Conservation (phyloP, 2,888 invertebrate genomes). For the Hydropsyche betteni region DNA sequence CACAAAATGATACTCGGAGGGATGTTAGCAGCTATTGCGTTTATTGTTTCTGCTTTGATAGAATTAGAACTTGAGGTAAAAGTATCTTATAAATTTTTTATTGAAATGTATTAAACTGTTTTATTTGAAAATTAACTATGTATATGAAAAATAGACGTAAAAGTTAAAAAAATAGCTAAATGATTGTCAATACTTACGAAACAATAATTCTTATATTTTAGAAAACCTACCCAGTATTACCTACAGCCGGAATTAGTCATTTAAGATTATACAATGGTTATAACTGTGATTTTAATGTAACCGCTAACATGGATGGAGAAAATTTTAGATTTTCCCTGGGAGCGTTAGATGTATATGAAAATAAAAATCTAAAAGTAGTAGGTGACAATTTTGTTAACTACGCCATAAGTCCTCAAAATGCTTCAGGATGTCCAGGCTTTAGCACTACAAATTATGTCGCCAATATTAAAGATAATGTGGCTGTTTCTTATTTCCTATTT, state of each 20-base stretch:
- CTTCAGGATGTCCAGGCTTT: constrained; percentile 4
- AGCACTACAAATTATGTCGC: constrained; percentile 49
- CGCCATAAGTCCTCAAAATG: not conserved
- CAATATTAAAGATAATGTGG: constrained; percentile 26
- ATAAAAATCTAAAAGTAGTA: constrained; percentile 57
- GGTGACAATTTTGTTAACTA: constrained; percentile 2
- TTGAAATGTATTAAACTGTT: too few relatives aligned
- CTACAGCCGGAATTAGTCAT: constrained; percentile 69
- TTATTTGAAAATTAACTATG: not conserved
- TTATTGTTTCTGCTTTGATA: constrained; percentile 87
- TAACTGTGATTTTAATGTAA: constrained; percentile 65
- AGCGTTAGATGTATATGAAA: constrained; percentile 61
- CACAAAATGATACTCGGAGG: constrained; percentile 91
- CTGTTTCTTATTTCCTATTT: constrained; percentile 40
- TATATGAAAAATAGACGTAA: constrained; percentile 5
- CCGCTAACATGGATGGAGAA: constrained; percentile 12
- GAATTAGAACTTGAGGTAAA: constrained; percentile 78
- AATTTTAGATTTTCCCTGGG: constrained; percentile 54
- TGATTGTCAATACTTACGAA: not conserved
- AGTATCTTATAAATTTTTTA: too few relatives aligned
- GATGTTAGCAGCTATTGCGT: constrained; percentile 83
- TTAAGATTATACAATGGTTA: constrained; percentile 76
- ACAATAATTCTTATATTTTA: constrained; percentile 55
- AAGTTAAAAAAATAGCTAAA: too few relatives aligned
- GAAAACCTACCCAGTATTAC: constrained; percentile 69